A percentile compares a stretch with the other conserved stretches of the same genome.
Conservation (phyloP, 2,888 invertebrate genomes). For the Gnatocerus cornutus region DNA sequence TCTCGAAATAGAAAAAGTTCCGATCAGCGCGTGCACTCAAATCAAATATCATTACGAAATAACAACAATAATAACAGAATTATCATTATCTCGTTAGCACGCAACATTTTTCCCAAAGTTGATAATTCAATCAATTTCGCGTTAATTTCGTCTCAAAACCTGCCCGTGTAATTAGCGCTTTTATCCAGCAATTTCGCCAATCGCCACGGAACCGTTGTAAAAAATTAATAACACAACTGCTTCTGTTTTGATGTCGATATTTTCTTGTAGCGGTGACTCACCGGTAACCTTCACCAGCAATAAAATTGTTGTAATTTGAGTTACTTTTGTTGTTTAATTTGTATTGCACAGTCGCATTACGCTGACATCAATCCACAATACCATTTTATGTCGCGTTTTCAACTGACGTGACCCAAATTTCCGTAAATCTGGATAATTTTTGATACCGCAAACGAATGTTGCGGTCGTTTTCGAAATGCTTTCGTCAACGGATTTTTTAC, state of each 20-base stretch:
- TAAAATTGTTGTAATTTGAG: slow-evolving; percentile 50
- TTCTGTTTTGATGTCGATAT: slow-evolving; percentile 41
- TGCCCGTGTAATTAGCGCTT: slow-evolving; percentile 37
- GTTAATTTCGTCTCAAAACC: slow-evolving; percentile 25
- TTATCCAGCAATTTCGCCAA: slow-evolving; percentile 32
- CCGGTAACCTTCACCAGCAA: slow-evolving; percentile 46
- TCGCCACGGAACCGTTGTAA: slow-evolving; percentile 18
- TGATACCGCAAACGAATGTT: neutral
- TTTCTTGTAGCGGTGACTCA: slow-evolving; percentile 46
- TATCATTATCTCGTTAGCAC: slow-evolving; percentile 42
- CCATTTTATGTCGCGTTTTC: slow-evolving; percentile 6
- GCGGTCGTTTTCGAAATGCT: neutral
- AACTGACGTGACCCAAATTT: slow-evolving; percentile 1
- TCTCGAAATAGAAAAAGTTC: slow-evolving; percentile 16
- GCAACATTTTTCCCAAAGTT: slow-evolving; percentile 37
- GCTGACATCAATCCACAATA: slow-evolving; percentile 41
- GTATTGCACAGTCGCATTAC: slow-evolving; percentile 42
- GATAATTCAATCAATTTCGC: slow-evolving; percentile 35
- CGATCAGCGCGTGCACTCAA: slow-evolving; percentile 31
- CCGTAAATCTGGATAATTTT: slow-evolving; percentile 2
- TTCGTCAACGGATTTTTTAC: no score
- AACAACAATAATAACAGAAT: slow-evolving; percentile 28
- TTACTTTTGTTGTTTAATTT: slow-evolving; percentile 49
- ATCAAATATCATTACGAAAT: slow-evolving; percentile 33
- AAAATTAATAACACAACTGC: slow-evolving; percentile 40